These are phyloP conservation scores for Heterodera schachtii DNA, from an alignment of 1,140 invertebrate species.

Conservation along the genomic window DNA sequence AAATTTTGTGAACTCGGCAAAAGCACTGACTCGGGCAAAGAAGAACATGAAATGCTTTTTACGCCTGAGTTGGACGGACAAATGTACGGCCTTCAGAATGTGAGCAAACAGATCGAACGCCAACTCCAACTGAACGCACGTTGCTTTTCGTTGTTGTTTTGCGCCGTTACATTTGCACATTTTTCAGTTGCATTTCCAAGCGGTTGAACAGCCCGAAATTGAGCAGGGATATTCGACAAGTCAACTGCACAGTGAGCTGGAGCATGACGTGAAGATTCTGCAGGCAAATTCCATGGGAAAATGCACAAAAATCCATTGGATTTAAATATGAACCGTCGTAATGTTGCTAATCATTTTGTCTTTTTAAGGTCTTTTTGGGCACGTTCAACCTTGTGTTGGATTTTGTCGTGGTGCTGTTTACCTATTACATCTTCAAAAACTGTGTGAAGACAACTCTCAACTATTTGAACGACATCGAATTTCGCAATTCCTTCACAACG, in stretches of 20 bases:
- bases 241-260: slow-evolving; percentile 41
- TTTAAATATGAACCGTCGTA: no score
- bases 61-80: slow-evolving; percentile 38
- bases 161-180: background rate
- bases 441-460: slow-evolving; percentile 17
- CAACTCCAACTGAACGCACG: slow-evolving; percentile 36
- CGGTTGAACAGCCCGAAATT: slow-evolving; percentile 35
- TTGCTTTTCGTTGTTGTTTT: no score
- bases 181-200: slow-evolving; percentile 46
- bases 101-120: slow-evolving; percentile 30
- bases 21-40: background rate
- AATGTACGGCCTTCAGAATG: slow-evolving; percentile 35
- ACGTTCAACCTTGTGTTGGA: slow-evolving; percentile 26
- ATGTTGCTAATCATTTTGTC: background rate
- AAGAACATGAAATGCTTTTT: slow-evolving; percentile 26
- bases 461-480: slow-evolving; percentile 38
- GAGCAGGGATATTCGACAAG: slow-evolving; percentile 31
- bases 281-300: slow-evolving; percentile 1
- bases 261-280: slow-evolving; percentile 34
- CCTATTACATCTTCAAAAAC: slow-evolving; percentile 30
- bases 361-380: slow-evolving; percentile 19
- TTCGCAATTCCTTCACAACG: slow-evolving; percentile 29
- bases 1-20: slow-evolving; percentile 27
- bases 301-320: background rate
- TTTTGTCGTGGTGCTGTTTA: slow-evolving; percentile 22